phyloP scores from a whole-genome alignment of 2,888 invertebrate species.

The Macrophya annulata region DNA sequence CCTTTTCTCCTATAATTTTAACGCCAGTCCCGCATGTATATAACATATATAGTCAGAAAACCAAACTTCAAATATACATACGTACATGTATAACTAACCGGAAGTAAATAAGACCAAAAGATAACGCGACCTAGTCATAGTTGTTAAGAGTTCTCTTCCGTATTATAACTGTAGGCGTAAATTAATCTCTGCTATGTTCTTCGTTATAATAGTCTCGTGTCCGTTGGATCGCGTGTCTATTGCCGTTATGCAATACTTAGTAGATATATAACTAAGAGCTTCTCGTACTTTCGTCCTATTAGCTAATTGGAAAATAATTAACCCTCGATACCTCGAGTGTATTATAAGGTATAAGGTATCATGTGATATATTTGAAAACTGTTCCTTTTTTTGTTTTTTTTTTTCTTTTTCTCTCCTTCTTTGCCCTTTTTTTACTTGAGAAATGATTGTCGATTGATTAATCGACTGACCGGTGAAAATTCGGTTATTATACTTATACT shows the following conservation, averaged over 20 bases:
- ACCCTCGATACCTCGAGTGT: slow-evolving; percentile 2
- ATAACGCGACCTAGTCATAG: slow-evolving; percentile 24
- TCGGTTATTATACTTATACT: too few species aligned
- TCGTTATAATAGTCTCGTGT: slow-evolving; percentile 1
- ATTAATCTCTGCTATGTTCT: slow-evolving; percentile 30
- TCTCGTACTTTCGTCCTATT: neutral
- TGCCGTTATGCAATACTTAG: neutral
- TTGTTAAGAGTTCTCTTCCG: neutral
- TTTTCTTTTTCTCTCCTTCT: too few species aligned
- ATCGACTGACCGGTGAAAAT: neutral
- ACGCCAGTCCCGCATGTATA: neutral
- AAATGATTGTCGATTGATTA: neutral
- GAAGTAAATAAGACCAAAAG: slow-evolving; percentile 47
- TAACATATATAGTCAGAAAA: neutral
- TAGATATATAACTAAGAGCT: neutral
- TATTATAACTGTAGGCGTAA: slow-evolving; percentile 20
- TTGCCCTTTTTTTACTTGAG: neutral
- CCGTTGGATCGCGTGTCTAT: slow-evolving; percentile 5
- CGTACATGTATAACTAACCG: neutral
- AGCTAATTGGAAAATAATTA: slow-evolving; percentile 19
- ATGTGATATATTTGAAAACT: too few species aligned
- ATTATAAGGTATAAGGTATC: too few species aligned
- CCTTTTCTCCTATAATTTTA: neutral
- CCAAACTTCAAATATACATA: slow-evolving; percentile 1
- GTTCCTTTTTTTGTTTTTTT: too few species aligned